Evolutionary conservation across 1,140 invertebrate species (phyloP), one percentile per base, ranked within the genome.

Genomic region (Tribolium madens): DNA sequence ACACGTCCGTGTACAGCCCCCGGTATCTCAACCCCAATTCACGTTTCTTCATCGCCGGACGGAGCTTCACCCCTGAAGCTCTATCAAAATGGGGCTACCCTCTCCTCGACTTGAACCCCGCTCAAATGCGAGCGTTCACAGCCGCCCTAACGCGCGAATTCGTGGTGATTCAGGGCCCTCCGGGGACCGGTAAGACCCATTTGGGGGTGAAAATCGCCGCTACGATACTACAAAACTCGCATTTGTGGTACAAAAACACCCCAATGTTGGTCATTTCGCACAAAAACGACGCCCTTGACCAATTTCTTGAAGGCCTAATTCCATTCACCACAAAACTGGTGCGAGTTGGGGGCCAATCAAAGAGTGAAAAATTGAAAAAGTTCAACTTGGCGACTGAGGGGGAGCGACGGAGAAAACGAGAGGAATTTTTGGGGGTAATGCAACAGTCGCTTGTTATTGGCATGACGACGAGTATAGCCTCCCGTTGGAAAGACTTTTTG

Each of bases 251-350:
- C 26, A 73, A 79, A 2, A 69, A 53, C 3, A 82, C 78, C 0
- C 92, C 93, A 3, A 91, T 97, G 72, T 84, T 97, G 1, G 87
- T 97, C 7, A 90, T 97, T 17, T 95, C 94, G 82, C 95, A 92
- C 79, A 96, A 94, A 0, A 97, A 97, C 83, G 94, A 96, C 85
- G 95, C 95, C 0, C 83, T 97, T 1, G 95, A 97, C 87, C 94
- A 97, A 83, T 96, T 97, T 87, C 84, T 97, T 9, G 91, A 95
- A 84, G 93, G 91, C 14, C 88, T 94, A 9, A 82, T 90, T 3
- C 73, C 84, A 12, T 84, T 87, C 1, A 92, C 90, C 1, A 33
- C 87, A 0, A 86, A 88, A 17, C 87, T 96, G 69, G 86, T 94
- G 5, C 88, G 95, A 18, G 89, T 96, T 76, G 95, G 95, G 2